Percentiles rank a stretch among this genome's conserved stretches.
These are phyloP conservation scores for Ctenomys sociabilis DNA, from an alignment of 2,113 vertebrate species.

Conservation along the genomic window DNA sequence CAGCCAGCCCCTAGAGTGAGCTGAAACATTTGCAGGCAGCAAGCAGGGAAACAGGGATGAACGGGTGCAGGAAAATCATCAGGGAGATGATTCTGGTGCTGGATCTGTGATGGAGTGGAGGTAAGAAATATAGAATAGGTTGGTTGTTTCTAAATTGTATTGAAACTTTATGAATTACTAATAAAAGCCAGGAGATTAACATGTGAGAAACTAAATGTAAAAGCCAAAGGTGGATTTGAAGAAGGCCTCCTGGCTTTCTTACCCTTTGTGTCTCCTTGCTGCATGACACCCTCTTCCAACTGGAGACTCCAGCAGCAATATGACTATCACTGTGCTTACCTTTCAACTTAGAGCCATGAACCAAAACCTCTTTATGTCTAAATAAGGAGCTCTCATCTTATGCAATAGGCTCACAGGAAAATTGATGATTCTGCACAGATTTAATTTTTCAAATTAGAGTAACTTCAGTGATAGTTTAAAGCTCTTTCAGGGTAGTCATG, in stretches of 20 bases:
- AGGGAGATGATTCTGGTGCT: neutral
- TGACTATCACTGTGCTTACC: neutral
- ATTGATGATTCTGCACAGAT: neutral
- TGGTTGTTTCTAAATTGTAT: neutral
- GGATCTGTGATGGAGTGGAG: neutral
- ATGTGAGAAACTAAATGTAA: neutral
- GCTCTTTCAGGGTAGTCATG: neutral
- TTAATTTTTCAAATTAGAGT: neutral
- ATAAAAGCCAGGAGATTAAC: neutral
- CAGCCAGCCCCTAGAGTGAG: neutral
- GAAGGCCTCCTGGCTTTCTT: neutral
- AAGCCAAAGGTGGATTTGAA: constrained; percentile 5
- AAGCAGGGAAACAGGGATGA: neutral
- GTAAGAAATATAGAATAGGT: neutral
- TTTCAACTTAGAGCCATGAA: neutral
- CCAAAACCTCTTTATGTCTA: neutral
- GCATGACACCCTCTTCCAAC: neutral
- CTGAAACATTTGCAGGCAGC: neutral
- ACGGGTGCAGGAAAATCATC: neutral
- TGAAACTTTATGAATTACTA: neutral
- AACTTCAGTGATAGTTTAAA: neutral
- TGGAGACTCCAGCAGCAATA: neutral
- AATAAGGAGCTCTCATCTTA: neutral
- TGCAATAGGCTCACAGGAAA: neutral
- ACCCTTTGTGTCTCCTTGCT: neutral